phyloP scores from a whole-genome alignment of 1,140 invertebrate species.

The Euschistus heros region DNA sequence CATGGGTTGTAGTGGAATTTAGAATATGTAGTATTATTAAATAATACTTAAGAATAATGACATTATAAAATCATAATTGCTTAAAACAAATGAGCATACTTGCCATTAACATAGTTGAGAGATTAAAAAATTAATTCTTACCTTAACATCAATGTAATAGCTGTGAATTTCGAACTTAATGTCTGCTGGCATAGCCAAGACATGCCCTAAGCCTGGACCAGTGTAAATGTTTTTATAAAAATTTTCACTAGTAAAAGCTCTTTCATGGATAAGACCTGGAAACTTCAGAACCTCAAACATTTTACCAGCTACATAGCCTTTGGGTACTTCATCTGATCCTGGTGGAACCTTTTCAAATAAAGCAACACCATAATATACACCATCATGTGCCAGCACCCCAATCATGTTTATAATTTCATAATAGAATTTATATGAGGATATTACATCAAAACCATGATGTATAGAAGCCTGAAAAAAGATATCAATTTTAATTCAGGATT shows the following conservation, averaged over 20 bases:
- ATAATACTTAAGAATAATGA: too few species aligned
- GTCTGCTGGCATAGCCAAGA: constrained; percentile 2
- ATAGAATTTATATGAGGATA: not conserved
- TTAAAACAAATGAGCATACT: too few species aligned
- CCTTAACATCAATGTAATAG: not conserved
- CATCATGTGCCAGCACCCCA: not conserved
- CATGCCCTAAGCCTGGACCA: not conserved
- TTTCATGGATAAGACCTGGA: not conserved
- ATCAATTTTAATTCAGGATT: too few species aligned
- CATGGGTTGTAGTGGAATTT: too few species aligned
- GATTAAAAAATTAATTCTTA: not conserved
- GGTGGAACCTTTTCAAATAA: not conserved
- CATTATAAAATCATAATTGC: too few species aligned
- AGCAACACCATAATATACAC: not conserved
- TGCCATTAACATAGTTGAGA: too few species aligned
- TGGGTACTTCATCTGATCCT: not conserved
- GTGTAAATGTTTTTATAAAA: constrained; percentile 3
- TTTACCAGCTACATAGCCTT: constrained; percentile 1
- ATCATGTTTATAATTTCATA: not conserved
- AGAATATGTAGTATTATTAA: too few species aligned
- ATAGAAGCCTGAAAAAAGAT: not conserved
- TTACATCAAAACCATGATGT: constrained; percentile 1
- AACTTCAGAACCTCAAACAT: not conserved
- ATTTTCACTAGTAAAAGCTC: not conserved
- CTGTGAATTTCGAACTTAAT: not conserved